Conservation (phyloP, 2,888 invertebrate species). For the Sarcophaga rosellei region DNA sequence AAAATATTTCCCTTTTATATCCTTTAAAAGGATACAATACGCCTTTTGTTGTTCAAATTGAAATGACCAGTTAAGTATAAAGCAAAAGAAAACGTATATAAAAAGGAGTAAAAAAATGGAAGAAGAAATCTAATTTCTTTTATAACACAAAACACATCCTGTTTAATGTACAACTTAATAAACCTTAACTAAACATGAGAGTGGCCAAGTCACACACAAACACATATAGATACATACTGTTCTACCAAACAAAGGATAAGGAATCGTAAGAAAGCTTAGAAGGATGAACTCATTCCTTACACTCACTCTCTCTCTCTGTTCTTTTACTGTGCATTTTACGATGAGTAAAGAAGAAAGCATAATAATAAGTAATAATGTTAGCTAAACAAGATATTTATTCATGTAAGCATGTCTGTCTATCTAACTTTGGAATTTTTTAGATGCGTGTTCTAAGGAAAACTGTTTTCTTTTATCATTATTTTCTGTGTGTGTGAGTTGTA, state of each 20-base stretch:
- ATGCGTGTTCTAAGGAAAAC: slow-evolving; percentile 32
- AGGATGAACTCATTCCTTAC: no score
- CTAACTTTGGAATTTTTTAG: background rate
- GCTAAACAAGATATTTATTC: background rate
- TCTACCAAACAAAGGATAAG: background rate
- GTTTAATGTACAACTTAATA: slow-evolving; percentile 59
- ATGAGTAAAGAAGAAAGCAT: slow-evolving; percentile 26
- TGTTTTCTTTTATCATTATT: slow-evolving; percentile 9
- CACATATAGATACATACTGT: background rate
- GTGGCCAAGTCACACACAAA: background rate
- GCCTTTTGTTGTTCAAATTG: slow-evolving; percentile 58
- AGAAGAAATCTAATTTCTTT: slow-evolving; percentile 19
- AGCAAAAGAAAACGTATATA: background rate
- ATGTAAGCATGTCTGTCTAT: background rate
- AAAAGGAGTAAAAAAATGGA: slow-evolving; percentile 4
- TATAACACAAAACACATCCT: slow-evolving; percentile 26
- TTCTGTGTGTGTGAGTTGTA: slow-evolving; percentile 5
- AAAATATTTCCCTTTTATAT: background rate
- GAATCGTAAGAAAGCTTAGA: no score
- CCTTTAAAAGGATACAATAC: slow-evolving; percentile 33
- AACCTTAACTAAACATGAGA: slow-evolving; percentile 43
- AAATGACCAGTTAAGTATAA: slow-evolving; percentile 49
- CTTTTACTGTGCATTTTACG: background rate
- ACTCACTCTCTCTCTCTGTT: no score
- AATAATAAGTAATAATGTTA: slow-evolving; percentile 15